Base-by-base conservation (phyloP, 2,888 invertebrate species). In the Clostera curtula region DNA sequence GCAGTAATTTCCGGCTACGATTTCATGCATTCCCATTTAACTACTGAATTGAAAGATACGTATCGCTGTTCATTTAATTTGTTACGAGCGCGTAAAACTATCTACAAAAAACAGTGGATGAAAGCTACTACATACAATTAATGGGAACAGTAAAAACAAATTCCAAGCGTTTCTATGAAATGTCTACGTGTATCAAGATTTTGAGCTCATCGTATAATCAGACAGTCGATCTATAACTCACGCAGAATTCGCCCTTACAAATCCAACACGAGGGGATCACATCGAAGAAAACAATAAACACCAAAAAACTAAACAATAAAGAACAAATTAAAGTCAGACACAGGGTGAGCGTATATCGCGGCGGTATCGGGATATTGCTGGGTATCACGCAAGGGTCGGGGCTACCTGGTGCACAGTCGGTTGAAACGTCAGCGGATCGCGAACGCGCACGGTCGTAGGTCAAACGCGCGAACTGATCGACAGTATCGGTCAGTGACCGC, bases 241-340 rank as follows among this genome's bases (percentile, higher is more conserved):
- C 49, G 44, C 39, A 26, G 30, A 45, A 45, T 39, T 40, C 42
- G 49, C 43, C 46, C 40, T 43, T 43, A 45, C 40, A 37, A 52
- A 54, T 43, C 51, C 53, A 56, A 51, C 38, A 49, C 54, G 51
- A 57, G 52, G 47, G 57, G 58, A 65, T 58, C 79, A 79, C 80
- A 71, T 64, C 67, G 59, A 61, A 52, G 57, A 63, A 72, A 73
- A 75, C 73, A 70, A 76, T 73, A 69, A 77, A 75, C 76, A 79
- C 77, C 60, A 60, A 68, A 75, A 50, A 76, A n/a, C n/a, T n/a
- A n/a, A n/a, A 74, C 72, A 72, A 76, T 74, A 74, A 70, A 68
- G 65, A 73, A 67, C 66, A 66, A 75, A 74, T 75, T 70, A 61
- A 71, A 73, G 61, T 68, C 56, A 70, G 69, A 70, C 72, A 68